Evolutionary conservation across 2,888 invertebrate genomes (phyloP), one percentile per base, ranked within the genome.

Genomic region (Phalera bucephala): DNA sequence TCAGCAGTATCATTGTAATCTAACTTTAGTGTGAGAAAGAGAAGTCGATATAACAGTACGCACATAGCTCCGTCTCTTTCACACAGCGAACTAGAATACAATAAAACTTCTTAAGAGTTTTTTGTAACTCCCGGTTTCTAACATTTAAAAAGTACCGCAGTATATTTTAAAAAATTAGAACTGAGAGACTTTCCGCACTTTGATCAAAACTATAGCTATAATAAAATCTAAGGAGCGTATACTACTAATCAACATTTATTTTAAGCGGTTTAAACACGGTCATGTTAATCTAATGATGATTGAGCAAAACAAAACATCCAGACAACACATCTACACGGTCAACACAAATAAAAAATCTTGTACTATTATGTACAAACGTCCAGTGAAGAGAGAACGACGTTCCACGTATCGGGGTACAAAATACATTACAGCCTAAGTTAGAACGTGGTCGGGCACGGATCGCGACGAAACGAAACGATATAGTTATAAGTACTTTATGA

Each of bases 321-420:
- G 47, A 50, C 40, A 40, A 22, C 35, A 32, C 12, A 17, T 34
- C 39, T 39, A 33, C 35, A 45, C 40, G 4, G 35, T 45, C 33
- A 19, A 36, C 36, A 44, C 20, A 39, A 31, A 27, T 36, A 43
- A 40, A 40, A 40, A 19, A 47, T 17, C 10, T 36, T 28, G 37
- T 41, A 47, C 47, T 50, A 44, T 3, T 29, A 33, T 26, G 33
- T 36, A 36, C 33, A 36, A 41, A 30, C 33, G 42, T 62, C 53
- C 61, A 68, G 64, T 65, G 63, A 64, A 64, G 22, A 63, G 64
- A 65, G 35, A 63, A 68, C 63, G 61, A 55, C 46, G 49, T 62
- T 62, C 46, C 33, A 41, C 28, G 40, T 19, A 46, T 45, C 48
- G 40, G 45, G 28, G 44, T 54, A 43, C 40, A 50, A 47, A 51